Evolutionary conservation across 2,888 invertebrate genomes (phyloP).

Genomic region (Chironomus riparius): DNA sequence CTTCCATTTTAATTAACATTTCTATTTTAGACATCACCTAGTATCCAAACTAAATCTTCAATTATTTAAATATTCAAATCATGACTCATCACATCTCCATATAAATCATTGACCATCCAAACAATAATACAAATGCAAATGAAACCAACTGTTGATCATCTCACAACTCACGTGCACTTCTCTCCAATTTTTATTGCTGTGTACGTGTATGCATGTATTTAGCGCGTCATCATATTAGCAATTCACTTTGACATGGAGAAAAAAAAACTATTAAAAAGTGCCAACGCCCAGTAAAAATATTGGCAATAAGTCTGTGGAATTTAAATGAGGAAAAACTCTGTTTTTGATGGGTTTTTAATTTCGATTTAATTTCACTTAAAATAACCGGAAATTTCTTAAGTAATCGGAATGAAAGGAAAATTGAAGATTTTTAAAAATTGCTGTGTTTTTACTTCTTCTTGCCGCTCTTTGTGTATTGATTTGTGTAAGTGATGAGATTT

Average conservation of each 20-base stretch:
- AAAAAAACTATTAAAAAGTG: neutral
- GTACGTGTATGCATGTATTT: neutral
- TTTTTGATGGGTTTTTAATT: neutral
- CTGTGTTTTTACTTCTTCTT: too few species aligned
- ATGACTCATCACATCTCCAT: neutral
- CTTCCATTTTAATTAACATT: too few species aligned
- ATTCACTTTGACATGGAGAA: neutral
- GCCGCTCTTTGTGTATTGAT: too few species aligned
- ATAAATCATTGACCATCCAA: neutral
- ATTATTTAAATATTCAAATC: neutral
- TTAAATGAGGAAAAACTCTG: neutral
- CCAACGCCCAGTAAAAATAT: slow-evolving; percentile 18
- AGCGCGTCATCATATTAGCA: slow-evolving; percentile 11
- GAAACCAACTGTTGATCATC: slow-evolving; percentile 16
- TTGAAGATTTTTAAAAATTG: neutral
- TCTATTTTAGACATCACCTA: too few species aligned
- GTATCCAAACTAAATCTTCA: too few species aligned
- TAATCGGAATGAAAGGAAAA: neutral
- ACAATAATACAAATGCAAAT: neutral
- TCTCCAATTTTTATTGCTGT: neutral
- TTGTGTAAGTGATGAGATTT: too few species aligned
- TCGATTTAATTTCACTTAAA: neutral
- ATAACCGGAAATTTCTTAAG: neutral
- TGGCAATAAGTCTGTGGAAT: neutral
- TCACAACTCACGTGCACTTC: neutral